A percentile compares a stretch with the other conserved stretches of the same genome.
These are phyloP conservation scores for Chydorus sphaericus DNA, from an alignment of 2,888 invertebrate genomes.

Conservation along the genomic window DNA sequence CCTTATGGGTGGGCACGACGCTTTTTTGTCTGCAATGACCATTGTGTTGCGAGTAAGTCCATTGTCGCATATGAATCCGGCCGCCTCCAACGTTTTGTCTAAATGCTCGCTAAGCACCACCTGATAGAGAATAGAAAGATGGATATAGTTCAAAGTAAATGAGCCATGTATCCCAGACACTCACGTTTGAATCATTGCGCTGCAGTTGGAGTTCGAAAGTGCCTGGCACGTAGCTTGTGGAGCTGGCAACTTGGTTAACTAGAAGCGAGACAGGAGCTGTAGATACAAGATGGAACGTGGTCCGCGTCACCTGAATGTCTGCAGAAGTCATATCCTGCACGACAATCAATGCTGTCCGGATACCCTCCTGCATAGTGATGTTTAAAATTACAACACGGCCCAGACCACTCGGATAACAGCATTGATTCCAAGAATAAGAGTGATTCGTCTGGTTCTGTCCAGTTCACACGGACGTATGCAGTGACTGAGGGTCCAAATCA, in stretches of 20 bases:
- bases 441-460: no score
- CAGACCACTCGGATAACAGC: not conserved
- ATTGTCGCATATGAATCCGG: conserved; percentile 30
- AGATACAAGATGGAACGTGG: conserved; percentile 29
- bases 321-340: conserved; percentile 31
- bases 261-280: conserved; percentile 31
- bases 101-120: conserved; percentile 30
- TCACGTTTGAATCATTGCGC: conserved; percentile 9
- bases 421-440: no score
- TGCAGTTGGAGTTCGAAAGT: conserved; percentile 32
- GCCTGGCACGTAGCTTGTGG: conserved; percentile 33
- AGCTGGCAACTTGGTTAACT: conserved; percentile 33
- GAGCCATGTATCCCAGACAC: no score
- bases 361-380: no score
- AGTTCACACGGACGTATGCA: no score
- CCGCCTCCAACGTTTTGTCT: conserved; percentile 32
- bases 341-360: conserved; percentile 29
- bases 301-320: conserved; percentile 21
- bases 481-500: no score
- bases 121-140: not conserved
- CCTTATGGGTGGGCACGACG: conserved; percentile 21
- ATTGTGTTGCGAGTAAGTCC: conserved; percentile 27
- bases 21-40: conserved; percentile 28
- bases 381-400: no score
- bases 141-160: not conserved